phyloP scores from a whole-genome alignment of 2,888 invertebrate genomes.

The Diadegma fenestrale region DNA sequence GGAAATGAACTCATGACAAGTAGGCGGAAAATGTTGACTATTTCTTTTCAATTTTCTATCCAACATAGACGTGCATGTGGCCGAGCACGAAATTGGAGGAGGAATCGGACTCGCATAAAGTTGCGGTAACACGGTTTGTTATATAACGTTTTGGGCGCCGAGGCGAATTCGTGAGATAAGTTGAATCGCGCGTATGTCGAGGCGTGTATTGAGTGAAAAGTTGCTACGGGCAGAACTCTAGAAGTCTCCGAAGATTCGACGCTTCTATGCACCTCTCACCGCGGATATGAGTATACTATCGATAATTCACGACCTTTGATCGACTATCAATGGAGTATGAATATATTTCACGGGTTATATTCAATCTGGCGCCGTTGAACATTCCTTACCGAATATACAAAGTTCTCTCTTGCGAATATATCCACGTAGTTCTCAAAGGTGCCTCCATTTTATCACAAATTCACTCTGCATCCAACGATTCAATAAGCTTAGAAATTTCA shows the following conservation, averaged over 20 bases:
- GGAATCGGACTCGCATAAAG: constrained; percentile 34
- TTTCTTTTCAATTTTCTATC: background rate
- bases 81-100: background rate
- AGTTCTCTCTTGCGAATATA: constrained; percentile 2
- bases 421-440: constrained; percentile 27
- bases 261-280: background rate
- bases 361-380: constrained; percentile 18
- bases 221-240: background rate
- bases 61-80: background rate
- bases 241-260: constrained; percentile 40
- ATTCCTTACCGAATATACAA: constrained; percentile 4
- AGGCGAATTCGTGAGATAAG: constrained; percentile 47
- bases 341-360: constrained; percentile 51
- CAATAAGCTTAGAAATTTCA: constrained; percentile 21
- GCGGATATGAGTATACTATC: constrained; percentile 48
- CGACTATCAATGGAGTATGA: constrained; percentile 57
- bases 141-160: constrained; percentile 6
- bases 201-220: constrained; percentile 24
- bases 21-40: background rate
- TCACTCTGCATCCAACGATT: background rate
- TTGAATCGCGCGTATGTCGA: constrained; percentile 7
- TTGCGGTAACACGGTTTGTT: constrained; percentile 50
- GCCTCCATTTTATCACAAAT: constrained; percentile 10
- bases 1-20: constrained; percentile 13
- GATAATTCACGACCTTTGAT: constrained; percentile 57